These are phyloP conservation scores for Paracyclopina nana DNA, from an alignment of 1,140 invertebrate genomes.

Conservation along the genomic window DNA sequence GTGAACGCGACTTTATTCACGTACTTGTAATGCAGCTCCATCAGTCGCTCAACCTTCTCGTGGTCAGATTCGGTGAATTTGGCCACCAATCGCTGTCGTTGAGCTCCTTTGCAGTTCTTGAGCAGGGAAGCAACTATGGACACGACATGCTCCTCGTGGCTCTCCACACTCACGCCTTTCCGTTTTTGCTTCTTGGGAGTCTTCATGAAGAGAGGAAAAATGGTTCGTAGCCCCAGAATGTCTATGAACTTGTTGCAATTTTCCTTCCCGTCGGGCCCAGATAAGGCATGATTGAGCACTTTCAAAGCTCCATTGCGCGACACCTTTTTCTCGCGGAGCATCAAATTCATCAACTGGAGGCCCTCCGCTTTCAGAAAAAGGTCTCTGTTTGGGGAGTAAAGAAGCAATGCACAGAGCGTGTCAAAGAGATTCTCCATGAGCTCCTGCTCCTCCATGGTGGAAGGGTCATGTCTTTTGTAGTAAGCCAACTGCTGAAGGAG, in stretches of 20 bases:
- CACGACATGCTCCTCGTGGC: slow-evolving; percentile 58
- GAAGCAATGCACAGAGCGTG: slow-evolving; percentile 74
- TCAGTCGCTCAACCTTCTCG: slow-evolving; percentile 87
- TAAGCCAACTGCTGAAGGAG: slow-evolving; percentile 35
- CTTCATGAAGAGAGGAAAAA: slow-evolving; percentile 98
- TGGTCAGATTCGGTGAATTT: slow-evolving; percentile 98
- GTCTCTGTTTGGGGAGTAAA: slow-evolving; percentile 66
- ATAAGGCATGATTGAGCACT: slow-evolving; percentile 87
- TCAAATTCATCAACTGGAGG: slow-evolving; percentile 84
- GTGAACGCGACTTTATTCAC: slow-evolving; percentile 71
- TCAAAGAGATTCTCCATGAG: slow-evolving; percentile 98
- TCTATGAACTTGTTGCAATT: slow-evolving; percentile 98
- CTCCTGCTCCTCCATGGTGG: slow-evolving; percentile 70
- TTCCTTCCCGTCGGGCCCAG: slow-evolving; percentile 70
- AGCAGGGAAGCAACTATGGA: slow-evolving; percentile 87
- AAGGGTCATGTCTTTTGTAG: slow-evolving; percentile 25
- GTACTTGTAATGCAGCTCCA: slow-evolving; percentile 96
- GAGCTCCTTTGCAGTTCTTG: slow-evolving; percentile 68
- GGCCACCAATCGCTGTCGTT: slow-evolving; percentile 65
- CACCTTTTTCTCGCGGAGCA: slow-evolving; percentile 93
- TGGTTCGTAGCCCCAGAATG: slow-evolving; percentile 80
- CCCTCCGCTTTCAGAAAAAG: slow-evolving; percentile 85
- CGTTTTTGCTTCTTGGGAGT: slow-evolving; percentile 72
- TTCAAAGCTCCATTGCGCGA: slow-evolving; percentile 82
- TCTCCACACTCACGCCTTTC: slow-evolving; percentile 45